phyloP scores from a whole-genome alignment of 64 coral and sea anemone genomes.

The Acropora tenuis region DNA sequence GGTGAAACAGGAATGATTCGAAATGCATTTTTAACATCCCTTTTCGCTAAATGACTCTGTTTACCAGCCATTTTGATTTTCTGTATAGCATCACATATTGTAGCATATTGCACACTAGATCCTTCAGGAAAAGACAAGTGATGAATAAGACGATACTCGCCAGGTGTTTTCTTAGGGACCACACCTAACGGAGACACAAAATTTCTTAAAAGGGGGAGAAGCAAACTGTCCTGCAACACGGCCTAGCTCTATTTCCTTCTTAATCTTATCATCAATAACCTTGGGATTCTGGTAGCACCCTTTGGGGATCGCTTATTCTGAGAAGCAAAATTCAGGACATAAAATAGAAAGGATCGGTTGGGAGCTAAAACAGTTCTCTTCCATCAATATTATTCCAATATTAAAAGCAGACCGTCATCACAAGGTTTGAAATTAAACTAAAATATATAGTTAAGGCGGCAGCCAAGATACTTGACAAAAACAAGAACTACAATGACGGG shows the following conservation, averaged over 20 bases:
- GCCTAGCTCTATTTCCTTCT: not conserved
- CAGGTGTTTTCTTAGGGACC: constrained; percentile 2
- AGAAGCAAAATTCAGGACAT: too few species aligned
- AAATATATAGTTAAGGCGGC: too few species aligned
- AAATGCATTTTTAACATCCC: not conserved
- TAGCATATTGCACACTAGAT: constrained; percentile 1
- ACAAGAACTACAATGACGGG: too few species aligned
- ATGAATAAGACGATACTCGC: constrained; percentile 15
- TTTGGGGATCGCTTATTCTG: too few species aligned
- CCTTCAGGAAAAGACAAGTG: constrained; percentile 4
- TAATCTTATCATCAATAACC: too few species aligned
- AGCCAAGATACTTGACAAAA: too few species aligned
- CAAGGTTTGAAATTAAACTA: too few species aligned
- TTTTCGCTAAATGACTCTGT: not conserved
- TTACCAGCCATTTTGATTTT: not conserved
- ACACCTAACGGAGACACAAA: not conserved
- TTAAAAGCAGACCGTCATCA: too few species aligned
- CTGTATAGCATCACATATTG: not conserved
- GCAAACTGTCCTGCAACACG: not conserved
- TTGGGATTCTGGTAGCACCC: not conserved
- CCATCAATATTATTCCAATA: too few species aligned
- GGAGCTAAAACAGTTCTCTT: too few species aligned
- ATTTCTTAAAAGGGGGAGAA: not conserved
- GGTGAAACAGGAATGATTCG: not conserved
- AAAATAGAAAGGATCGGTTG: too few species aligned